phyloP scores from a whole-genome alignment of 1,140 invertebrate species.

The Pachypsylla venusta region DNA sequence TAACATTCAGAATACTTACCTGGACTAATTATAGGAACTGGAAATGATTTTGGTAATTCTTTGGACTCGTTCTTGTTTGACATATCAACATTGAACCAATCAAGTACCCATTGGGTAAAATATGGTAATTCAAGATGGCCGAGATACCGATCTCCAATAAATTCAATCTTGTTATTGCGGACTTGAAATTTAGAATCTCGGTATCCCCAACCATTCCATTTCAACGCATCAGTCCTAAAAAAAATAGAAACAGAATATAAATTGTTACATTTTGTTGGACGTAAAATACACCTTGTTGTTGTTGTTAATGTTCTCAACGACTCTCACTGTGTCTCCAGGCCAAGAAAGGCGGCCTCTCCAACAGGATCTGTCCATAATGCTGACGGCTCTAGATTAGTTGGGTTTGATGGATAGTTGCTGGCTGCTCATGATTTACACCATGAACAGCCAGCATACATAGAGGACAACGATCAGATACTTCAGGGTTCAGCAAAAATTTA shows the following conservation, averaged over 20 bases:
- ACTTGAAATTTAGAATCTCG: constrained; percentile 72
- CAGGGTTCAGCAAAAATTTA: too few relatives aligned
- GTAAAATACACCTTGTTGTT: too few relatives aligned
- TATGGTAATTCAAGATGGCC: constrained; percentile 58
- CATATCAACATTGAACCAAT: constrained; percentile 51
- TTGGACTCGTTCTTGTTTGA: constrained; percentile 16
- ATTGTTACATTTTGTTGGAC: too few relatives aligned
- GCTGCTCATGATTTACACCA: too few relatives aligned
- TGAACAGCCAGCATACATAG: too few relatives aligned
- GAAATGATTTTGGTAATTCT: constrained; percentile 32
- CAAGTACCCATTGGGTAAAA: constrained; percentile 64
- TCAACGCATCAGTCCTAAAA: constrained; percentile 64
- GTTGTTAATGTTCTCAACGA: too few relatives aligned
- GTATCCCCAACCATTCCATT: constrained; percentile 99
- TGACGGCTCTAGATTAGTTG: too few relatives aligned
- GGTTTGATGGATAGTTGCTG: too few relatives aligned
- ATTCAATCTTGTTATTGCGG: constrained; percentile 44
- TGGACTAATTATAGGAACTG: constrained; percentile 34
- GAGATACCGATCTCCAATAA: constrained; percentile 64
- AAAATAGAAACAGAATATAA: constrained; percentile 19
- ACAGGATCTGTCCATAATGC: too few relatives aligned
- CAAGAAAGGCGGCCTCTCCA: too few relatives aligned
- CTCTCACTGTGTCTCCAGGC: too few relatives aligned
- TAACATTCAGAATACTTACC: constrained; percentile 18
- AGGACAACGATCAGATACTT: too few relatives aligned